Conservation (phyloP, 2,797 vertebrate species). For the Aplochiton taeniatus region DNA sequence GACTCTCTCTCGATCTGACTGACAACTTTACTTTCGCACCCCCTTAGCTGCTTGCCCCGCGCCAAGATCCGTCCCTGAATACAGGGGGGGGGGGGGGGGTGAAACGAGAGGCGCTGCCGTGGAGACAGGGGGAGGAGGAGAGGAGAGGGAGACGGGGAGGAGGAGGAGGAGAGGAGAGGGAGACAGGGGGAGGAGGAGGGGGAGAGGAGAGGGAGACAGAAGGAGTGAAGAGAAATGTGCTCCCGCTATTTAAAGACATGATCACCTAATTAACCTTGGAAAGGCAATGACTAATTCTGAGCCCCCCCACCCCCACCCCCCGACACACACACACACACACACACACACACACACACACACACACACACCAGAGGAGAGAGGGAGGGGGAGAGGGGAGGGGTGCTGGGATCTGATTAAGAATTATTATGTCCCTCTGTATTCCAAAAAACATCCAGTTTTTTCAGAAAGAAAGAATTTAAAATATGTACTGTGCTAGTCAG, state of each 20-base stretch:
- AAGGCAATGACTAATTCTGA: constrained; percentile 70
- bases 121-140: constrained; percentile 36
- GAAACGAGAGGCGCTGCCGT: constrained; percentile 56
- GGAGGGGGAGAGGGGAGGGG: constrained; percentile 38
- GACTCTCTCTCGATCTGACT: constrained; percentile 79
- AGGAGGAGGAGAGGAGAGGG: not conserved
- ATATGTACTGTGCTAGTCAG: constrained; percentile 60
- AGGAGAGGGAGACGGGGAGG: constrained; percentile 19
- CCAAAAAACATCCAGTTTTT: constrained; percentile 40
- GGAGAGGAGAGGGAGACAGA: constrained; percentile 17
- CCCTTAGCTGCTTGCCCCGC: constrained; percentile 69
- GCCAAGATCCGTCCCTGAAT: constrained; percentile 56
- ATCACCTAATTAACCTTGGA: constrained; percentile 83
- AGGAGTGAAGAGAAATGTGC: constrained; percentile 60
- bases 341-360: too few species aligned
- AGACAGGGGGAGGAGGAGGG: not conserved
- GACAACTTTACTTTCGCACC: constrained; percentile 80
- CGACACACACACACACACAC: too few species aligned
- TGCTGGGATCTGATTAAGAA: constrained; percentile 74
- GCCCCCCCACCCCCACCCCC: constrained; percentile 48
- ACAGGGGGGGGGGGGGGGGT: not conserved
- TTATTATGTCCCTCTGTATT: constrained; percentile 24
- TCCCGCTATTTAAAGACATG: constrained; percentile 78
- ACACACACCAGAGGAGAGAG: constrained; percentile 40
- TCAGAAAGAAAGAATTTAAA: constrained; percentile 49